A percentile compares a stretch with the other conserved stretches of the same genome.
These are phyloP conservation scores for Nothoprocta pentlandii DNA, from an alignment of 2,113 vertebrate species.

Conservation along the genomic window DNA sequence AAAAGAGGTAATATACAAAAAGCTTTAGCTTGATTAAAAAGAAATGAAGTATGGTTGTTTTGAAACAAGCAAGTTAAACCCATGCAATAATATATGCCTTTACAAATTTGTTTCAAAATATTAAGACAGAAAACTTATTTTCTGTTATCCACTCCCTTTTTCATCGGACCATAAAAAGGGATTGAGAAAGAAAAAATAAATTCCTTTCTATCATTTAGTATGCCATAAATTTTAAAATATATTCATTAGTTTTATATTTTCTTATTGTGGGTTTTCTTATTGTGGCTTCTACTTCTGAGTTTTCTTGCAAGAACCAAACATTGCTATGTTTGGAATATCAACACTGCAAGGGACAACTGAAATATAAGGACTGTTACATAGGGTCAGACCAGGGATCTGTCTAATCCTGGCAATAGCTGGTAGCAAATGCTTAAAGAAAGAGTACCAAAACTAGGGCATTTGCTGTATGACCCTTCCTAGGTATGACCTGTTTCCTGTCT, in stretches of 20 bases:
- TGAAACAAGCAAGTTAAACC: neutral
- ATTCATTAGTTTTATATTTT: neutral
- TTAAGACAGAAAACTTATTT: neutral
- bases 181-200: neutral
- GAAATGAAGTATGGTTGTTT: neutral
- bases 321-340: neutral
- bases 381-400: neutral
- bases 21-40: neutral
- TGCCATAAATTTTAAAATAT: neutral
- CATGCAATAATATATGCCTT: neutral
- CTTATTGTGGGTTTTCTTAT: neutral
- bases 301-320: neutral
- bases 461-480: neutral
- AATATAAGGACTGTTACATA: neutral
- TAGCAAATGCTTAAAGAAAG: neutral
- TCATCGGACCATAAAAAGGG: neutral
- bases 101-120: neutral
- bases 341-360: neutral
- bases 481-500: neutral
- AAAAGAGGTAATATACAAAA: neutral
- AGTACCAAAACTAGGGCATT: neutral
- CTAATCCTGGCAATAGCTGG: neutral
- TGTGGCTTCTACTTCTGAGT: neutral
- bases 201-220: neutral
- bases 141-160: neutral